A percentile compares a stretch with the other conserved stretches of the same genome.
These are phyloP conservation scores for Darevskia nairensis DNA, from an alignment of 2,797 vertebrate species.

Conservation along the genomic window DNA sequence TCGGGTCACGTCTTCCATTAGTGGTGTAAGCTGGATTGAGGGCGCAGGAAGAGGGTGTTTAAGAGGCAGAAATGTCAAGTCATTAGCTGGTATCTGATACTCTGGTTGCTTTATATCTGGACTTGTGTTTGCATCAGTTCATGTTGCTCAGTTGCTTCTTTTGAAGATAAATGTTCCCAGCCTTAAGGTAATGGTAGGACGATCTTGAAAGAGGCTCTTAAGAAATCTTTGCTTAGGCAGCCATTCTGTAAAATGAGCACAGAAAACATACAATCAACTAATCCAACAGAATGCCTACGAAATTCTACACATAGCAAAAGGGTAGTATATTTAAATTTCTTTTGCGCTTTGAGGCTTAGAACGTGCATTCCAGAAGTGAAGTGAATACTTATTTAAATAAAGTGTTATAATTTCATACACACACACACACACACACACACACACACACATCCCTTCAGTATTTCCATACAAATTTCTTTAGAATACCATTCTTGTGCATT, in stretches of 20 bases:
- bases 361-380: neutral
- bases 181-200: neutral
- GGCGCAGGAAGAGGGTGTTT: neutral
- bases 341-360: neutral
- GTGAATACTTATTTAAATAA: neutral
- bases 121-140: neutral
- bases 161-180: neutral
- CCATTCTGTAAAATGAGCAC: neutral
- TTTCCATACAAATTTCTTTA: neutral
- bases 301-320: neutral
- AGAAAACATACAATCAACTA: neutral
- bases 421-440: too few relatives aligned
- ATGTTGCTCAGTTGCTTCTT: neutral
- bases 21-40: neutral
- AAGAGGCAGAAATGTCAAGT: neutral
- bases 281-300: neutral
- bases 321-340: neutral
- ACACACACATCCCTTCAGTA: too few relatives aligned
- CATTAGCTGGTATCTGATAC: neutral
- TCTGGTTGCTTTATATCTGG: neutral
- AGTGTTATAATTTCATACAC: neutral
- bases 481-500: neutral
- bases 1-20: neutral
- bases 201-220: neutral
- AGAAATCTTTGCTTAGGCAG: neutral